Conservation (phyloP, 2,113 vertebrate genomes). For the Cyanocitta stelleri region DNA sequence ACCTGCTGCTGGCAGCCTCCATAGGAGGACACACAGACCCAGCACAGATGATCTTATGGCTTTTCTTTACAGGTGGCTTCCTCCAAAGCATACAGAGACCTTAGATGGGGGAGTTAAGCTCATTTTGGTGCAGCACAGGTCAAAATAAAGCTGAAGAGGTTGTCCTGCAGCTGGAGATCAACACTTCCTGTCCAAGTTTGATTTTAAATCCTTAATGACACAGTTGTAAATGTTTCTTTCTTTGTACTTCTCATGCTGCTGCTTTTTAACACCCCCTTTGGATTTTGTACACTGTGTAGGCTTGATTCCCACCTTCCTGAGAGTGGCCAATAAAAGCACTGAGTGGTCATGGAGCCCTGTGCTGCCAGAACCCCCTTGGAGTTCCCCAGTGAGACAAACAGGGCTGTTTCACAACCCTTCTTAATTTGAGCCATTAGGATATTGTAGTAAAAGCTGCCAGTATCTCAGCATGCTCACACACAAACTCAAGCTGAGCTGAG, state of each 20-base stretch:
- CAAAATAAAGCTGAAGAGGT: neutral
- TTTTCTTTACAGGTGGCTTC: constrained; percentile 33
- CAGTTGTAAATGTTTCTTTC: neutral
- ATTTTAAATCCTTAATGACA: neutral
- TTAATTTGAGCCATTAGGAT: neutral
- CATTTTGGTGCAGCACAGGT: accelerated
- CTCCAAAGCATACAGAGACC: constrained; percentile 5
- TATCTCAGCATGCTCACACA: neutral
- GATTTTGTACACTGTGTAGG: neutral
- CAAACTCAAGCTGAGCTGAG: neutral
- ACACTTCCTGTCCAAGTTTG: accelerated
- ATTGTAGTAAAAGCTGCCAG: neutral
- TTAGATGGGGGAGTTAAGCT: neutral
- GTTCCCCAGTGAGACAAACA: neutral
- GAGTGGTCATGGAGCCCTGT: neutral
- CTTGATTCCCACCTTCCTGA: neutral
- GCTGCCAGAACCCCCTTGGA: neutral
- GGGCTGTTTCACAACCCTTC: neutral
- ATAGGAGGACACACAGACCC: accelerated
- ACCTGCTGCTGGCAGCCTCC: neutral
- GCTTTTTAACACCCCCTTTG: neutral
- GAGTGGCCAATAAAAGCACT: neutral
- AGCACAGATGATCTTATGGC: neutral
- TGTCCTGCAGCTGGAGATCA: neutral
- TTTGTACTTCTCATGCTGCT: neutral